These are phyloP conservation scores for Ptilorrhoa leucosticta DNA, from an alignment of 2,113 vertebrate genomes.

Conservation along the genomic window DNA sequence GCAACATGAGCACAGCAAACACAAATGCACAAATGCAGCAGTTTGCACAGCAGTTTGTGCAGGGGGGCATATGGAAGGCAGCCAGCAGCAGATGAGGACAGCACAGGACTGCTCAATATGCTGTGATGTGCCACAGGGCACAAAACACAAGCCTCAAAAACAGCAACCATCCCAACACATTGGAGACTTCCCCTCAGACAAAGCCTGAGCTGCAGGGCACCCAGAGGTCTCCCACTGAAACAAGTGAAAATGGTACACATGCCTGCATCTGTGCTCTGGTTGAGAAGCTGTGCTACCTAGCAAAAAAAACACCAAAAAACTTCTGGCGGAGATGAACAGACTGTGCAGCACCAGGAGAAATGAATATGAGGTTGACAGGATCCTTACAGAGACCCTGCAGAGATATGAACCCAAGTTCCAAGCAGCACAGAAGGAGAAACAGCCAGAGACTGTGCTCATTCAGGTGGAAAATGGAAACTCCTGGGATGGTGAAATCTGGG, in stretches of 20 bases:
- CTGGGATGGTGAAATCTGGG: not conserved
- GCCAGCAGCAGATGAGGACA: not conserved
- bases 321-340: not conserved
- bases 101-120: not conserved
- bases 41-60: not conserved
- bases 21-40: not conserved
- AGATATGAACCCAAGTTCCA: not conserved
- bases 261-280: not conserved
- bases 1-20: not conserved
- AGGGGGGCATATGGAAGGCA: not conserved
- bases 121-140: not conserved
- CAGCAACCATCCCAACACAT: not conserved
- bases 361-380: fast-evolving
- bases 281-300: not conserved
- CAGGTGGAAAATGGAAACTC: not conserved
- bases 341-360: not conserved
- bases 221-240: not conserved
- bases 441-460: not conserved
- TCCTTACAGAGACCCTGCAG: not conserved
- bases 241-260: not conserved
- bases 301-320: not conserved
- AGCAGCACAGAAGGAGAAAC: not conserved
- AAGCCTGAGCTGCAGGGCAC: not conserved
- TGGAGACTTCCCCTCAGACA: not conserved
- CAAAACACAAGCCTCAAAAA: not conserved